phyloP scores from a whole-genome alignment of 92 coral and sea anemone species.

The Epizoanthus ramosus region DNA sequence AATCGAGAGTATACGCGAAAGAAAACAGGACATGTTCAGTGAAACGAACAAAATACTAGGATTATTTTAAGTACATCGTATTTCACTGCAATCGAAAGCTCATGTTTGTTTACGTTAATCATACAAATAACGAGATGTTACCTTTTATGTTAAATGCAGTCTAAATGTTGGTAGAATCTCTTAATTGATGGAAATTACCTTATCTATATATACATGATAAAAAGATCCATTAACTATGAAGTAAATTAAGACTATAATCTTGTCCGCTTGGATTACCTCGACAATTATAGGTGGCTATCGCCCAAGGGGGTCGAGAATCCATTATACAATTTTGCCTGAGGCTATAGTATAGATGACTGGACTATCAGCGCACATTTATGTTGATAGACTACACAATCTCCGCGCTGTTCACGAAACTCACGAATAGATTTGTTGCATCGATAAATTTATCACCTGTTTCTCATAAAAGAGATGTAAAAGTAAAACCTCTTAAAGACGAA shows the following conservation, averaged over 20 bases:
- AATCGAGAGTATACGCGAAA: too few species aligned
- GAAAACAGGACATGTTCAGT: too few species aligned
- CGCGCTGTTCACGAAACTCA: neutral
- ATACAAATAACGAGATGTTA: neutral
- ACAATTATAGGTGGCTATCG: neutral
- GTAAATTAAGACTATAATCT: neutral
- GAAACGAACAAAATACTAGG: neutral
- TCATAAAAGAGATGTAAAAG: neutral
- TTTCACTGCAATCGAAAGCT: neutral
- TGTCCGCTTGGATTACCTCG: neutral
- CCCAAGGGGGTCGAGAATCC: neutral
- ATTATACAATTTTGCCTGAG: neutral
- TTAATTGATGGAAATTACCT: conserved; percentile 3
- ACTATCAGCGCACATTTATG: neutral
- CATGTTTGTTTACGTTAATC: neutral
- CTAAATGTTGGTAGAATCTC: neutral
- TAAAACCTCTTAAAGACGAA: too few species aligned
- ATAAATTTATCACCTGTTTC: conserved; percentile 9
- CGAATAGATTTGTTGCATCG: neutral
- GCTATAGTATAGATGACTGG: neutral
- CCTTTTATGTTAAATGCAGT: neutral
- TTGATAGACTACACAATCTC: neutral
- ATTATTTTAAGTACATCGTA: neutral
- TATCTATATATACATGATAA: neutral
- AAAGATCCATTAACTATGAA: conserved; percentile 1